Conservation (phyloP, 1,140 invertebrate genomes). For the Zaprionus gabonicus region DNA sequence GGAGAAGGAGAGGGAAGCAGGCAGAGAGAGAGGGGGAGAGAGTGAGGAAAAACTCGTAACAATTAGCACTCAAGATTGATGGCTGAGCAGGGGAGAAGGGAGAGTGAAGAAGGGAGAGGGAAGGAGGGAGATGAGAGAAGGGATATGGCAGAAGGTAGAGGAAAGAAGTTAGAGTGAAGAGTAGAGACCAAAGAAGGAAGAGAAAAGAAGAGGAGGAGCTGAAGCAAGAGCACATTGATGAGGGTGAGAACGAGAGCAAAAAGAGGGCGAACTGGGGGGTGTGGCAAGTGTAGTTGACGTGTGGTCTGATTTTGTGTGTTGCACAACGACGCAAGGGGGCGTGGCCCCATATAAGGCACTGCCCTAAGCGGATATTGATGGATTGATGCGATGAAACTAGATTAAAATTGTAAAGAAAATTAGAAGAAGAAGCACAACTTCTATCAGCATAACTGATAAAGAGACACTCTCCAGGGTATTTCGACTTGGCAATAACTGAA, state of each 20-base stretch:
- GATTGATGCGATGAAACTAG: constrained; percentile 3
- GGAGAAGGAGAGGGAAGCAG: neutral
- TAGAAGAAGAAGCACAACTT: neutral
- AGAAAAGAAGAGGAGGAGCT: neutral
- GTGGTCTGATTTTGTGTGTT: constrained; percentile 33
- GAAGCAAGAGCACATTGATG: neutral
- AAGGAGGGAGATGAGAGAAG: neutral
- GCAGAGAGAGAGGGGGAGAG: neutral
- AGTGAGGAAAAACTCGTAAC: constrained; percentile 61
- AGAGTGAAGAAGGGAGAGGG: constrained; percentile 7
- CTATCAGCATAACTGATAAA: neutral
- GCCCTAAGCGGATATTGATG: constrained; percentile 12
- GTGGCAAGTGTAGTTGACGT: constrained; percentile 5
- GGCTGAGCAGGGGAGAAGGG: constrained; percentile 5
- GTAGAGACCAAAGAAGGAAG: constrained; percentile 13
- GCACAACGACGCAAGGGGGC: neutral
- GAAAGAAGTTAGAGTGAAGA: neutral
- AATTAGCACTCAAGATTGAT: constrained; percentile 76
- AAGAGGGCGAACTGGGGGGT: neutral
- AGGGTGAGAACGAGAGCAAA: constrained; percentile 9
- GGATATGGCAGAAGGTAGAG: neutral
- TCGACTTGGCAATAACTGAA: neutral
- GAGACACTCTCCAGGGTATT: neutral
- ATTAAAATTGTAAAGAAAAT: neutral
- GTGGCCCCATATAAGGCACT: constrained; percentile 5